Percentiles rank a stretch among this genome's conserved stretches.
These are phyloP conservation scores for Drosophila limbata DNA, from an alignment of 2,888 invertebrate species.

Conservation along the genomic window DNA sequence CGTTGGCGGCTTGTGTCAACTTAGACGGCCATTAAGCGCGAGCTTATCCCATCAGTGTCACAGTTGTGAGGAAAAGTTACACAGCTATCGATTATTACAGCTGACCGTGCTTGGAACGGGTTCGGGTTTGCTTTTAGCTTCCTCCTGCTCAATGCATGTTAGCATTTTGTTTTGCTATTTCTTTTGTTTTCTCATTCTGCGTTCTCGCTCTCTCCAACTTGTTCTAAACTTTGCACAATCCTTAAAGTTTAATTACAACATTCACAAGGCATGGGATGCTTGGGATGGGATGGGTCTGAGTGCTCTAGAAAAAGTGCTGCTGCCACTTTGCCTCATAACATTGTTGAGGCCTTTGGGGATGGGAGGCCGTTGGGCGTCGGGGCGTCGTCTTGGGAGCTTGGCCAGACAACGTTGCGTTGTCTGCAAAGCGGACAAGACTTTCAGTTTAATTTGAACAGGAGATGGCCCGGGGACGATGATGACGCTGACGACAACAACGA, in stretches of 20 bases:
- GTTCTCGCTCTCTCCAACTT: conserved; percentile 23
- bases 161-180: conserved; percentile 37
- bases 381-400: background rate
- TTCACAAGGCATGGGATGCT: background rate
- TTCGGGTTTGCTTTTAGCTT: background rate
- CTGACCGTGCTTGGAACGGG: conserved; percentile 10
- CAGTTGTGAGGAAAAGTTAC: conserved; percentile 67
- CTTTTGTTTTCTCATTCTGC: conserved; percentile 11
- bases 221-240: conserved; percentile 62
- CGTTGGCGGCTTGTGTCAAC: conserved; percentile 62
- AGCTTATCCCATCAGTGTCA: conserved; percentile 78
- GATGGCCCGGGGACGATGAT: conserved; percentile 49
- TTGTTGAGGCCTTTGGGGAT: conserved; percentile 44
- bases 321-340: conserved; percentile 74
- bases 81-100: conserved; percentile 72
- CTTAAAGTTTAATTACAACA: conserved; percentile 76
- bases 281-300: conserved; percentile 2
- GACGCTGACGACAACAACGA: conserved; percentile 43
- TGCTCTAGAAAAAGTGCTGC: conserved; percentile 58
- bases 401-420: conserved; percentile 59
- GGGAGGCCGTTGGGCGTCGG: conserved; percentile 24
- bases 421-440: conserved; percentile 69
- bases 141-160: background rate
- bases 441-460: conserved; percentile 78
- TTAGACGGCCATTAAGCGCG: conserved; percentile 72